Evolutionary conservation across 2,113 vertebrate genomes (phyloP).

Genomic region (Tupaia chinensis): DNA sequence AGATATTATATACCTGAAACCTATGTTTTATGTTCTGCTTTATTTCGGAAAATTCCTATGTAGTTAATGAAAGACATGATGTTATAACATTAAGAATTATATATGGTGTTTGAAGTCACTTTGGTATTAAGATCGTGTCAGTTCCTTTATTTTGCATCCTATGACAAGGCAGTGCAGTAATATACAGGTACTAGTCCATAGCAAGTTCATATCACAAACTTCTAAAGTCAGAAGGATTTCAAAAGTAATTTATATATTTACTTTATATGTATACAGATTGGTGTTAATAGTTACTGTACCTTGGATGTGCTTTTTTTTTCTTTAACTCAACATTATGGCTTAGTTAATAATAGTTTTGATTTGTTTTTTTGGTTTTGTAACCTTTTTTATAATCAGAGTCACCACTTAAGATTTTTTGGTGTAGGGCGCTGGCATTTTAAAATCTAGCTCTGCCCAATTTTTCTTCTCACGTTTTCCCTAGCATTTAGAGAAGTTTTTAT

Average conservation of each 20-base stretch:
- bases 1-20: not conserved
- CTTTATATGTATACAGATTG: not conserved
- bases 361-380: not conserved
- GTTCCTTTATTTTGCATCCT: not conserved
- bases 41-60: not conserved
- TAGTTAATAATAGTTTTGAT: not conserved
- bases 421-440: not conserved
- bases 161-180: not conserved
- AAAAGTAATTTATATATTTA: not conserved
- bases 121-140: not conserved
- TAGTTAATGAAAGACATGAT: not conserved
- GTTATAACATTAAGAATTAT: constrained; percentile 23
- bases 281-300: not conserved
- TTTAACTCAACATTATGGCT: not conserved
- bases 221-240: not conserved
- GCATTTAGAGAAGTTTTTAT: not conserved
- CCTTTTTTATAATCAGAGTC: not conserved
- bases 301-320: not conserved
- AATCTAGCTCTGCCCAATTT: not conserved
- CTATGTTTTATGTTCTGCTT: not conserved
- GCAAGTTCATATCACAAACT: not conserved
- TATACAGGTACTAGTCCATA: not conserved
- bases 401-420: not conserved
- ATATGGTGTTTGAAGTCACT: not conserved
- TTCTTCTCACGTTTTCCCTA: not conserved